Percentiles rank a stretch among this genome's conserved stretches.
These are phyloP conservation scores for Falco rusticolus DNA, from an alignment of 2,797 vertebrate species.

Conservation along the genomic window DNA sequence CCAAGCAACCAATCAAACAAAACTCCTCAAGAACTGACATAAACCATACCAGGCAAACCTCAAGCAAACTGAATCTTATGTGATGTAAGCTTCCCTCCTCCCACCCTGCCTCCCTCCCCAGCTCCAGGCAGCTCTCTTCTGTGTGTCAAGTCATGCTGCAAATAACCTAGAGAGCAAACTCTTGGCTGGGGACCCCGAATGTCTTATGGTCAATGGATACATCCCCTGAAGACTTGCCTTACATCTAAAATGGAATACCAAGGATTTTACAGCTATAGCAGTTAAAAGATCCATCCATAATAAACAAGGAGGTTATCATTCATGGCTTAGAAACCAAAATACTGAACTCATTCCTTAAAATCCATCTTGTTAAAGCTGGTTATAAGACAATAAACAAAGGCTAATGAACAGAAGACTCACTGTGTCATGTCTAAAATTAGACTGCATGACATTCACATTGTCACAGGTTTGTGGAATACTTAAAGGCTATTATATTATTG, in stretches of 20 bases:
- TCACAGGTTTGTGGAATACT: neutral
- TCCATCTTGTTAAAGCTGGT: neutral
- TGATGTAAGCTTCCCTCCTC: neutral
- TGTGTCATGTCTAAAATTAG: slow-evolving; percentile 28
- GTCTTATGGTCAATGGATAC: neutral
- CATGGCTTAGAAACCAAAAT: neutral
- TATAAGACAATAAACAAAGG: slow-evolving; percentile 45
- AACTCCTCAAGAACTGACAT: neutral
- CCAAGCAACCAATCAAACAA: neutral
- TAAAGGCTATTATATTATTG: neutral
- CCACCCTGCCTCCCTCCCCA: neutral
- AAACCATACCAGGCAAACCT: neutral
- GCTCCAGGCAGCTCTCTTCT: neutral
- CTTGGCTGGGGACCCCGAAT: neutral
- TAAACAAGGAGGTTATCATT: neutral
- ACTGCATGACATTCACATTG: neutral
- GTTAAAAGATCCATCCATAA: neutral
- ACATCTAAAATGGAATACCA: neutral
- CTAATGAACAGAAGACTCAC: slow-evolving; percentile 31
- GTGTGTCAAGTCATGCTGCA: neutral
- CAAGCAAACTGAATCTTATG: slow-evolving; percentile 10
- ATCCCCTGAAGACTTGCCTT: neutral
- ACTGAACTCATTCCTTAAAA: neutral
- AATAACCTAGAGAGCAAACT: neutral
- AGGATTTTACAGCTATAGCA: neutral